phyloP scores from a whole-genome alignment of 2,888 invertebrate genomes.

The Parnassius mnemosyne region DNA sequence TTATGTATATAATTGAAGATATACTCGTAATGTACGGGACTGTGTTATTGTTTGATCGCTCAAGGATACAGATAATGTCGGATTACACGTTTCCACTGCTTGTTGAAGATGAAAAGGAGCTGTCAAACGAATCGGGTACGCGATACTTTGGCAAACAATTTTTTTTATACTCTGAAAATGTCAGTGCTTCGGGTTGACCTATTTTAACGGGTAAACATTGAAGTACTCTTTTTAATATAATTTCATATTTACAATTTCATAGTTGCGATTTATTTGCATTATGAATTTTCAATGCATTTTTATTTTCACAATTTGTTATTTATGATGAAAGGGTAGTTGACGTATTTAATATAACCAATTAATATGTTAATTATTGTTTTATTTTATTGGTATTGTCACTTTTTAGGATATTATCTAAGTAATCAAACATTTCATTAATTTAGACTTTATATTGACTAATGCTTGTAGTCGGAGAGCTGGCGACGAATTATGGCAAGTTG shows the following conservation, averaged over 20 bases:
- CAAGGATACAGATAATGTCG: constrained; percentile 10
- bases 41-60: constrained; percentile 17
- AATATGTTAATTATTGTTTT: too few species aligned
- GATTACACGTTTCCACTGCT: constrained; percentile 20
- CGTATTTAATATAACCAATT: too few species aligned
- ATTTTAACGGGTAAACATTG: constrained; percentile 18
- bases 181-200: constrained; percentile 15
- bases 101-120: constrained; percentile 20
- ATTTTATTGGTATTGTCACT: too few species aligned
- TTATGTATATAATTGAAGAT: too few species aligned
- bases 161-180: constrained; percentile 17
- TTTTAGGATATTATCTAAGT: too few species aligned
- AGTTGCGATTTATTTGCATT: constrained; percentile 9
- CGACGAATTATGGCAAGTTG: too few species aligned
- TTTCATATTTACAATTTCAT: constrained; percentile 17
- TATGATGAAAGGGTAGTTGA: too few species aligned
- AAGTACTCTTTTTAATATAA: constrained; percentile 25
- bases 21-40: neutral
- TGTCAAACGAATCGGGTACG: constrained; percentile 13
- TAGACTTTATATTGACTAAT: too few species aligned
- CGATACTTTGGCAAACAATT: constrained; percentile 14
- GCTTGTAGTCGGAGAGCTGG: too few species aligned
- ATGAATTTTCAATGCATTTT: neutral
- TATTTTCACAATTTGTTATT: too few species aligned
- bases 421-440: too few species aligned